These are phyloP conservation scores for Pluvianellus socialis DNA, from an alignment of 2,113 vertebrate species.

Conservation along the genomic window DNA sequence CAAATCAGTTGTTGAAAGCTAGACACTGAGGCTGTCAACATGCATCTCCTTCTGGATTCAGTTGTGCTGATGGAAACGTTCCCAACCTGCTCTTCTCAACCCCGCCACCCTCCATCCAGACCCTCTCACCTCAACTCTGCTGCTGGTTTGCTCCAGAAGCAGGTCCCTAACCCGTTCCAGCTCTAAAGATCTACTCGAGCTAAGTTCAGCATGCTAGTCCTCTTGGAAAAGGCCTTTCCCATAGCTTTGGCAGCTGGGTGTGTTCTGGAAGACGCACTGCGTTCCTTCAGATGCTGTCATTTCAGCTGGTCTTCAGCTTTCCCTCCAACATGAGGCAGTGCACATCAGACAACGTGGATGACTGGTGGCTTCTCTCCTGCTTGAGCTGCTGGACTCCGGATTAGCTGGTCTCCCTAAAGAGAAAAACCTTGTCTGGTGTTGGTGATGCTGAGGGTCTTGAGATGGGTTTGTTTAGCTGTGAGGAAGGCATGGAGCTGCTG, in stretches of 20 bases:
- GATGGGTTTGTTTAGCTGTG: neutral
- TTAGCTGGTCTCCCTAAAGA: neutral
- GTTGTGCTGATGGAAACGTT: neutral
- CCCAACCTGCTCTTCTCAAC: neutral
- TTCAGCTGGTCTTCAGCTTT: neutral
- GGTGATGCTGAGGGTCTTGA: neutral
- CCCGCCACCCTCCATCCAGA: neutral
- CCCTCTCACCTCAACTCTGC: neutral
- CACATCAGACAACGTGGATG: neutral
- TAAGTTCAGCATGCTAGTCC: neutral
- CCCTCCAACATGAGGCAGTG: neutral
- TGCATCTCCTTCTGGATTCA: conserved; percentile 29
- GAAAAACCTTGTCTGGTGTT: neutral
- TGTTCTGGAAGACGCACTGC: rapidly evolving
- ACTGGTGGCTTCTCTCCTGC: neutral
- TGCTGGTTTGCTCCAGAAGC: neutral
- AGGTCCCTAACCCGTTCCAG: neutral
- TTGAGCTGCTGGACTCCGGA: neutral
- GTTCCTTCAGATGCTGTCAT: neutral
- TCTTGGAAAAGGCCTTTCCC: neutral
- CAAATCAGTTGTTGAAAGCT: conserved; percentile 38
- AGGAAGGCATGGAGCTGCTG: neutral
- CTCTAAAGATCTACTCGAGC: neutral
- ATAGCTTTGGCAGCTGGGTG: neutral
- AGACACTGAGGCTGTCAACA: conserved; percentile 37